Evolutionary conservation across 2,888 invertebrate genomes (phyloP).

Genomic region (Congeria kusceri): DNA sequence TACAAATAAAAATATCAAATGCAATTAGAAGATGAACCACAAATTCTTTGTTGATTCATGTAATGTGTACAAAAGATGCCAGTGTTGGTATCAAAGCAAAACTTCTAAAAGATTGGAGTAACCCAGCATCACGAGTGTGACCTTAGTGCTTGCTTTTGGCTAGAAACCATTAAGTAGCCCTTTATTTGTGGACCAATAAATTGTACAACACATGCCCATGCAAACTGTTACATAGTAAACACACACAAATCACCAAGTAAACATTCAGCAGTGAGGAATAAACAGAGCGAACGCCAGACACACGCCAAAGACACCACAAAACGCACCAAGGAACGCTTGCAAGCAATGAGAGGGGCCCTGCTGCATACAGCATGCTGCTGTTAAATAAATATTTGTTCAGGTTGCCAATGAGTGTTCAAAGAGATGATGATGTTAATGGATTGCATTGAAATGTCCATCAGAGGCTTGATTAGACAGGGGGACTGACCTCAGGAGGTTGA

Average conservation of each 20-base stretch:
- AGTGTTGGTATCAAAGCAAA: too few species aligned
- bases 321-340: too few species aligned
- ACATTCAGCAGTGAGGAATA: conserved; percentile 4
- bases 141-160: not conserved
- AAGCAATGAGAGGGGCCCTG: too few species aligned
- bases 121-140: not conserved
- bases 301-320: too few species aligned
- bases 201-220: not conserved
- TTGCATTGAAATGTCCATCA: too few species aligned
- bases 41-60: too few species aligned
- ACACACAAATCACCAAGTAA: conserved; percentile 14
- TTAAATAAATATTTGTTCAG: conserved; percentile 41
- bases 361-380: not conserved
- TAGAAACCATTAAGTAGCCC: not conserved
- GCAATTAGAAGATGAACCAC: too few species aligned
- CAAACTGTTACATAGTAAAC: conserved; percentile 9
- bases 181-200: conserved; percentile 7
- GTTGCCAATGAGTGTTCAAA: not conserved
- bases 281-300: conserved; percentile 2
- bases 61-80: too few species aligned
- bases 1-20: too few species aligned
- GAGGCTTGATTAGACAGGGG: too few species aligned
- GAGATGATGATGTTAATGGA: not conserved
- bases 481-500: too few species aligned
- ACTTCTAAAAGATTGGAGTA: too few species aligned